These are phyloP conservation scores for Chloroceryle amazona DNA, from an alignment of 2,797 vertebrate genomes.

Conservation along the genomic window DNA sequence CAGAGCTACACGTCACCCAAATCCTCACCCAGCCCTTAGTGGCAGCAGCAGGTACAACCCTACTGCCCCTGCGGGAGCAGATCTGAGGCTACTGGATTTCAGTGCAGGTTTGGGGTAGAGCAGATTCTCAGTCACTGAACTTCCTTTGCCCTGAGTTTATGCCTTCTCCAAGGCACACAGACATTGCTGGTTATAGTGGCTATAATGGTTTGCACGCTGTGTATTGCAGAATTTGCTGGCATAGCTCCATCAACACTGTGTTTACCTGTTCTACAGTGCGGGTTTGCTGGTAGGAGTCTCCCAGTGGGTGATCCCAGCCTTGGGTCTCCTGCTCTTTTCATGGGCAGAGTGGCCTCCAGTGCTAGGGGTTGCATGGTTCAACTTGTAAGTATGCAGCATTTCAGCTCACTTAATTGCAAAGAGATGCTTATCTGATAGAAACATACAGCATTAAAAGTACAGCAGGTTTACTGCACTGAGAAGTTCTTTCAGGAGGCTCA, in stretches of 20 bases:
- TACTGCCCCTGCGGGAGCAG: not conserved
- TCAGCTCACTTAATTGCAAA: conserved; percentile 52
- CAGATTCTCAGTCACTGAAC: not conserved
- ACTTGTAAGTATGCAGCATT: conserved; percentile 23
- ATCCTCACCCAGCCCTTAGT: not conserved
- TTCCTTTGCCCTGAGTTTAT: not conserved
- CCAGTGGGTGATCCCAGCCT: not conserved
- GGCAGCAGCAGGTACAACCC: not conserved
- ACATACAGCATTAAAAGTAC: conserved; percentile 14
- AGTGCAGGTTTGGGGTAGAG: not conserved
- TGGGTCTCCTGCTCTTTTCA: not conserved
- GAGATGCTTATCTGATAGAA: conserved; percentile 69
- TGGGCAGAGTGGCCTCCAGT: not conserved
- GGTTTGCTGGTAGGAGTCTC: not conserved
- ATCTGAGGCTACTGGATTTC: not conserved
- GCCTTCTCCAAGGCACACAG: not conserved
- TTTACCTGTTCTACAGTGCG: not conserved
- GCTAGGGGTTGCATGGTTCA: conserved; percentile 8
- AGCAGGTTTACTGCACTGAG: conserved; percentile 37
- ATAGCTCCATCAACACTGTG: not conserved
- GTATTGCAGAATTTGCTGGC: not conserved
- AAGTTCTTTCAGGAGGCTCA: conserved; percentile 21
- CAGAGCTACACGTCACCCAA: not conserved
- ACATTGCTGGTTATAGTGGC: not conserved
- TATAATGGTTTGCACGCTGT: not conserved